Percentiles rank a stretch among this genome's conserved stretches.
Conservation (phyloP, 1,140 invertebrate genomes). For the Sesamia nonagrioides region DNA sequence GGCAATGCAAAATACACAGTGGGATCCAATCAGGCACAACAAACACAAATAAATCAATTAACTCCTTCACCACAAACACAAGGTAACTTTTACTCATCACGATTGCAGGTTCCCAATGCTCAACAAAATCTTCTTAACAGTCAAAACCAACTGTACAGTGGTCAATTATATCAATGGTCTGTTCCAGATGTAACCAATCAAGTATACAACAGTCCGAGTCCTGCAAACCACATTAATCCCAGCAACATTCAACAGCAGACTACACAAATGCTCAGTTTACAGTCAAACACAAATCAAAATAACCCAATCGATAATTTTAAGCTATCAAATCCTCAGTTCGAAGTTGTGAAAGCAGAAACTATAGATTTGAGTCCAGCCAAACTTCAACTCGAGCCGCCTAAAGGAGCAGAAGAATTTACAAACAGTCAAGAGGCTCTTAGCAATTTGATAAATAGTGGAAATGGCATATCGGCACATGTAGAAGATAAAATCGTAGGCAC, state of each 20-base stretch:
- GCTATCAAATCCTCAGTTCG: conserved; percentile 59
- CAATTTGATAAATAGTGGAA: conserved; percentile 64
- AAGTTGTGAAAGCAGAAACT: conserved; percentile 69
- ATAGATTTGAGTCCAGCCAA: conserved; percentile 57
- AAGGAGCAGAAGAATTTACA: conserved; percentile 54
- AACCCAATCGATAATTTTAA: conserved; percentile 47
- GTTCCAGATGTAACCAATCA: conserved; percentile 78
- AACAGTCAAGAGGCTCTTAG: conserved; percentile 58
- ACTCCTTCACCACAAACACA: conserved; percentile 45
- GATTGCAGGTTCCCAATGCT: conserved; percentile 43
- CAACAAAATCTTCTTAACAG: conserved; percentile 53
- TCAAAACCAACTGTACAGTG: conserved; percentile 75
- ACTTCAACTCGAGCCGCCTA: conserved; percentile 58
- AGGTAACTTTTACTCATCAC: conserved; percentile 50
- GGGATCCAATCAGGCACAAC: conserved; percentile 28
- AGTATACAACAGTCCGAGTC: conserved; percentile 71
- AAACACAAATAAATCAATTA: conserved; percentile 47
- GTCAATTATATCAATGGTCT: conserved; percentile 78
- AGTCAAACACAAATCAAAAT: conserved; percentile 49
- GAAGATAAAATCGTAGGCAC: conserved; percentile 78
- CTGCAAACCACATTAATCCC: conserved; percentile 49
- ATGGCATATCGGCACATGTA: conserved; percentile 76
- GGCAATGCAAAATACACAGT: conserved; percentile 27
- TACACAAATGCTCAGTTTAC: conserved; percentile 36
- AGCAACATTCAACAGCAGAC: conserved; percentile 50